Percentiles rank a stretch among this genome's conserved stretches.
Evolutionary conservation across 2,888 invertebrate species (phyloP).

Genomic region (Scotopteryx bipunctaria): DNA sequence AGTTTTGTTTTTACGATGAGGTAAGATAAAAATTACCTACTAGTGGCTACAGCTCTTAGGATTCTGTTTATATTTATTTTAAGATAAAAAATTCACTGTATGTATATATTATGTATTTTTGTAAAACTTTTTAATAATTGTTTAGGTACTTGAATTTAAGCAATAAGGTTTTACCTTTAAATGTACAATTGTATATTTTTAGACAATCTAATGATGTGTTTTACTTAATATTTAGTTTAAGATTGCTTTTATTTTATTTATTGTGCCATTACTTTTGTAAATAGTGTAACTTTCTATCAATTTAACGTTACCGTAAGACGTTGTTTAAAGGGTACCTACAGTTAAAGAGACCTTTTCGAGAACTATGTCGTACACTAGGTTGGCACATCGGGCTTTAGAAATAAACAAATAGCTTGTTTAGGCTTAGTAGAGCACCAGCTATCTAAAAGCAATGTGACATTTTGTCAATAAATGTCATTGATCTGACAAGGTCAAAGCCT

Average conservation of each 20-base stretch:
- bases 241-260: conserved; percentile 27
- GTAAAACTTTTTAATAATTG: not conserved
- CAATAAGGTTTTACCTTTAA: not conserved
- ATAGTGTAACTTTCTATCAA: conserved; percentile 17
- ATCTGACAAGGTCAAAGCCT: no score
- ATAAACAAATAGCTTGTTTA: no score
- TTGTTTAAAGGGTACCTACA: not conserved
- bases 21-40: not conserved
- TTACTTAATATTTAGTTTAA: not conserved
- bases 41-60: no score
- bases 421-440: no score
- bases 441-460: no score
- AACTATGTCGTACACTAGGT: no score
- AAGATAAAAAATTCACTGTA: no score
- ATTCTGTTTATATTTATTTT: no score
- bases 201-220: not conserved
- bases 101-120: no score
- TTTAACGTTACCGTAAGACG: not conserved
- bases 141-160: not conserved
- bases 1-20: conserved; percentile 7
- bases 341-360: no score
- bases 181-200: conserved; percentile 9
- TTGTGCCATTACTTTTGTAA: conserved; percentile 38
- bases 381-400: no score
- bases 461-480: no score